phyloP scores from a whole-genome alignment of 1,140 invertebrate genomes.

The Cephus cinctus region DNA sequence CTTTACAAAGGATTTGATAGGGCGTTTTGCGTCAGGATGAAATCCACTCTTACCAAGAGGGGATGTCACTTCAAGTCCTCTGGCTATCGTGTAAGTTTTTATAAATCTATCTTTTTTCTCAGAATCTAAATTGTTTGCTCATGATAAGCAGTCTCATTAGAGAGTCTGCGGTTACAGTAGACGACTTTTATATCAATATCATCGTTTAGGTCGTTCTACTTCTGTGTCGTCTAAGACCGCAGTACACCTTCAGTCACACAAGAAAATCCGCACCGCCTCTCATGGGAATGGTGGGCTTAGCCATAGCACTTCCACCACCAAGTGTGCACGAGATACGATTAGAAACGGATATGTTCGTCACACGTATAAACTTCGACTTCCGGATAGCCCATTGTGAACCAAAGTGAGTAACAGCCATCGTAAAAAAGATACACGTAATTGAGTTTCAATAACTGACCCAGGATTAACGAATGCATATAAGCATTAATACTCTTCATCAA shows the following conservation, averaged over 20 bases:
- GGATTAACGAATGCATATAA: no score
- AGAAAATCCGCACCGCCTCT: constrained; percentile 79
- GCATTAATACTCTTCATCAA: no score
- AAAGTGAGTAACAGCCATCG: constrained; percentile 69
- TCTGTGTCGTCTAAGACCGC: constrained; percentile 84
- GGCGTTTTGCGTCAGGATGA: constrained; percentile 96
- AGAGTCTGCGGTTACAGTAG: not conserved
- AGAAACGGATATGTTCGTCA: constrained; percentile 96
- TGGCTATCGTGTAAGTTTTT: constrained; percentile 88
- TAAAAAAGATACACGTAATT: no score
- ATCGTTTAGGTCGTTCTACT: constrained; percentile 95
- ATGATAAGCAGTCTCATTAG: not conserved
- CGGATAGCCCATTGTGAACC: constrained; percentile 96
- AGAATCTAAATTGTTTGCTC: not conserved
- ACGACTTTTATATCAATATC: no score
- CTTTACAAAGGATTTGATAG: constrained; percentile 83
- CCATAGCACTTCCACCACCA: constrained; percentile 92
- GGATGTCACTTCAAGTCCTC: constrained; percentile 98
- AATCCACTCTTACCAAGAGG: constrained; percentile 94
- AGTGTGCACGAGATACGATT: constrained; percentile 95
- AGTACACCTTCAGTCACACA: constrained; percentile 87
- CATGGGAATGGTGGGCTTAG: constrained; percentile 90
- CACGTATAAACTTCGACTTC: constrained; percentile 93
- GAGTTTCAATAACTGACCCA: no score
- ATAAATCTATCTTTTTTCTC: not conserved